These are phyloP conservation scores for Manis crassicaudata DNA, from an alignment of 2,797 vertebrate genomes.

Conservation along the genomic window DNA sequence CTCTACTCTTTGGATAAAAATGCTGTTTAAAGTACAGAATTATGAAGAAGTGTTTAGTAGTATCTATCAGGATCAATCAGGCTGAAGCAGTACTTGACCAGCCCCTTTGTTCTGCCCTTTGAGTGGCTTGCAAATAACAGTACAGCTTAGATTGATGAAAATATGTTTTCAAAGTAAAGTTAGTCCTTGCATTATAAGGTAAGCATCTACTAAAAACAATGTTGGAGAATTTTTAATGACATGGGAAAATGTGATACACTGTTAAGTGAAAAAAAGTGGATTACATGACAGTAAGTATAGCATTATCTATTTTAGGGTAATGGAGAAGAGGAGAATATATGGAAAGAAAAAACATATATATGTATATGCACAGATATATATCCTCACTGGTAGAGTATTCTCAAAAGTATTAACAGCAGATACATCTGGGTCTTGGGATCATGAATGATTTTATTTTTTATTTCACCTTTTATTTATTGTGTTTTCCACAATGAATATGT, in stretches of 20 bases:
- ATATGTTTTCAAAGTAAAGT: conserved; percentile 35
- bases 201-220: conserved; percentile 20
- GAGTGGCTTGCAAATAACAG: background rate
- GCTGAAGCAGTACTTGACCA: background rate
- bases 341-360: background rate
- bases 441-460: background rate
- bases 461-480: background rate
- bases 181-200: conserved; percentile 16
- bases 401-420: background rate
- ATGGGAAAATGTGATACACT: background rate
- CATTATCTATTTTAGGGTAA: background rate
- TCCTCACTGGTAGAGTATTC: background rate
- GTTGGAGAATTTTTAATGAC: background rate
- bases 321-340: background rate
- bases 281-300: background rate
- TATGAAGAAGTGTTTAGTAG: background rate
- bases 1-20: background rate
- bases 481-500: background rate
- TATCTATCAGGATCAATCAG: background rate
- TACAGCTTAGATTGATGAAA: background rate
- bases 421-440: background rate
- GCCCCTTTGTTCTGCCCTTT: background rate
- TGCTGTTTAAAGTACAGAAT: background rate
- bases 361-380: background rate
- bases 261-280: background rate